A percentile compares a stretch with the other conserved stretches of the same genome.
phyloP scores from a whole-genome alignment of 2,797 vertebrate species.

The Arctocebus calabarensis region DNA sequence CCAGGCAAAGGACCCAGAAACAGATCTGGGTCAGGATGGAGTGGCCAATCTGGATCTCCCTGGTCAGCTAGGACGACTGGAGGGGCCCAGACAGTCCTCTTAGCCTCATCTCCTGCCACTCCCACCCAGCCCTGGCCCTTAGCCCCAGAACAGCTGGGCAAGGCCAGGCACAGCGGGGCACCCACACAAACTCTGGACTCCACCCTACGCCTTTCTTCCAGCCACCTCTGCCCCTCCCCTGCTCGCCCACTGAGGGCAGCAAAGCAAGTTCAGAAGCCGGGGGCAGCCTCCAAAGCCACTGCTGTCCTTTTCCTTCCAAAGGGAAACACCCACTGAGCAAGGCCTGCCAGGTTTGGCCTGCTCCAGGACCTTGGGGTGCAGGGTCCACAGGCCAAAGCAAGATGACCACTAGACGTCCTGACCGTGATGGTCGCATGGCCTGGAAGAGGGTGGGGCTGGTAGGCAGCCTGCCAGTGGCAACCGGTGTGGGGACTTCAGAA shows the following conservation, averaged over 20 bases:
- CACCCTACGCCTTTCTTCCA: background rate
- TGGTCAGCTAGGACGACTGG: background rate
- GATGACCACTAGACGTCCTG: background rate
- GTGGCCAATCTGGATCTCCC: background rate
- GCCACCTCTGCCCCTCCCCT: background rate
- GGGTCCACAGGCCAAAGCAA: background rate
- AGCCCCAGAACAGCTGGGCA: background rate
- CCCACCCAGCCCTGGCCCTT: background rate
- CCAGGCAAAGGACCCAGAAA: background rate
- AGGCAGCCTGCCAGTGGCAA: background rate
- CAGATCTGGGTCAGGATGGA: background rate
- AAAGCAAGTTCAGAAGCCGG: constrained; percentile 29
- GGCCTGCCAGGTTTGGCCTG: background rate
- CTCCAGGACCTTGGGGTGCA: background rate
- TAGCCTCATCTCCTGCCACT: constrained; percentile 1
- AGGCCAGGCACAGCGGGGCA: background rate
- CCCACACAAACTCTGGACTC: background rate
- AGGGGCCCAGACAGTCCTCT: background rate
- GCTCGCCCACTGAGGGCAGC: background rate
- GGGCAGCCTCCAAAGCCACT: constrained; percentile 13
- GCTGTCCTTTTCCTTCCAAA: background rate
- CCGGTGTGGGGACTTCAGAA: background rate
- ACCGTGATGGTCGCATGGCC: background rate
- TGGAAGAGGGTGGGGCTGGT: background rate
- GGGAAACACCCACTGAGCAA: background rate